phyloP scores from a whole-genome alignment of 2,888 invertebrate genomes.

The Antheraea assamensis region DNA sequence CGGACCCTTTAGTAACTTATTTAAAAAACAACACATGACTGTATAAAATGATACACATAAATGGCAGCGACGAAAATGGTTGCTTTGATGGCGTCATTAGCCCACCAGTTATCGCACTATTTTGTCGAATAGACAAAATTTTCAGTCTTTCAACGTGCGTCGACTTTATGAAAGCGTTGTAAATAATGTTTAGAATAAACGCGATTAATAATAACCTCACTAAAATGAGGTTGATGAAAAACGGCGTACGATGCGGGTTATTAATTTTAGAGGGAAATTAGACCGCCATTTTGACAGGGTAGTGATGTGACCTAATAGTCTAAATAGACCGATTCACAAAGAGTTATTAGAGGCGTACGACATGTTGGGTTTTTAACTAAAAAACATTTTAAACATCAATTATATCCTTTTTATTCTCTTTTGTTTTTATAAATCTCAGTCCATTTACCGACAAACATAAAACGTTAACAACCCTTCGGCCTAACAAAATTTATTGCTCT shows the following conservation, averaged over 20 bases:
- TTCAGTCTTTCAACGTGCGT: constrained; percentile 75
- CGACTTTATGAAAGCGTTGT: constrained; percentile 71
- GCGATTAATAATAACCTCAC: constrained; percentile 72
- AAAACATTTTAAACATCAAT: constrained; percentile 3
- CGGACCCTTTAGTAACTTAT: constrained; percentile 25
- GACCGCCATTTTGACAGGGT: constrained; percentile 57
- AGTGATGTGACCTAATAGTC: constrained; percentile 43
- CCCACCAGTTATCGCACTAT: constrained; percentile 76
- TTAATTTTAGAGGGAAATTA: constrained; percentile 71
- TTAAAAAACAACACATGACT: constrained; percentile 39
- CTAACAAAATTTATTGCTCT: constrained; percentile 50
- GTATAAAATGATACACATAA: constrained; percentile 69
- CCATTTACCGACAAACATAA: constrained; percentile 23
- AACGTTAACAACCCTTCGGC: constrained; percentile 43
- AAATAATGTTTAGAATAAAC: constrained; percentile 69
- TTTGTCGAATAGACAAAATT: constrained; percentile 79
- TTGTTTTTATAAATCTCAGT: constrained; percentile 8
- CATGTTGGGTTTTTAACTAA: background rate
- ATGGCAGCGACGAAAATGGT: constrained; percentile 64
- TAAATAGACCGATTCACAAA: constrained; percentile 37
- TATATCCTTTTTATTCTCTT: background rate
- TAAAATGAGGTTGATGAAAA: constrained; percentile 72
- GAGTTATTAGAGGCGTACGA: constrained; percentile 16
- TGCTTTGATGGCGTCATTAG: constrained; percentile 72
- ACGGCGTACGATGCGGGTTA: constrained; percentile 67